Evolutionary conservation across 2,888 invertebrate genomes (phyloP).

Genomic region (Rhopalosiphum nymphaeae): DNA sequence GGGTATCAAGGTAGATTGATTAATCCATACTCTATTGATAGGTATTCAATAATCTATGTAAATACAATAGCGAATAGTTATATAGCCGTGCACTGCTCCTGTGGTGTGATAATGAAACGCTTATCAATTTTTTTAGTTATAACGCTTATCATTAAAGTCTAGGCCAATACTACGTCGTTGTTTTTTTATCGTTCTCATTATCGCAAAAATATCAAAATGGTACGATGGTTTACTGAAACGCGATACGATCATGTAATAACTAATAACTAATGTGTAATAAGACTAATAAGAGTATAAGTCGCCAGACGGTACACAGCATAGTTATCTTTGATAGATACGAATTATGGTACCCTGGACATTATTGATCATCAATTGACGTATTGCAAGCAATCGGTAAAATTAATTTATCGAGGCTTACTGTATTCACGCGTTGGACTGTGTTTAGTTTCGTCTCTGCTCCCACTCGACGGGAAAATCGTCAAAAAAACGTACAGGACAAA

Average conservation of each 20-base stretch:
- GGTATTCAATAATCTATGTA: too few relatives aligned
- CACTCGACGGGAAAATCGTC: background rate
- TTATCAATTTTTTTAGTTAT: background rate
- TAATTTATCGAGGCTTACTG: background rate
- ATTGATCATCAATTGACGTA: background rate
- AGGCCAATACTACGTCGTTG: background rate
- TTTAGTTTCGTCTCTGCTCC: background rate
- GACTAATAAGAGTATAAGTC: background rate
- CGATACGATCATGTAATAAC: background rate
- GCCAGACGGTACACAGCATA: background rate
- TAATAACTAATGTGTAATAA: background rate
- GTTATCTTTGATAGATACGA: background rate
- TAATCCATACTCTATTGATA: too few relatives aligned
- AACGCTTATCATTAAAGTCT: background rate
- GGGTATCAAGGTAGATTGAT: too few relatives aligned
- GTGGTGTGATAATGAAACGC: background rate
- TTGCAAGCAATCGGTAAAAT: background rate
- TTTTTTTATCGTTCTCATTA: slow-evolving; percentile 22
- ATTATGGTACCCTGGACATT: background rate
- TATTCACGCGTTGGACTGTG: background rate
- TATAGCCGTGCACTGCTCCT: too few relatives aligned
- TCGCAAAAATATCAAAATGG: slow-evolving; percentile 45
- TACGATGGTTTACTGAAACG: slow-evolving; percentile 19
- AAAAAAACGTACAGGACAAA: background rate
- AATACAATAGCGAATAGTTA: too few relatives aligned